Percentiles rank a stretch among this genome's conserved stretches.
Conservation (phyloP, 2,797 vertebrate genomes). For the Champsocephalus esox region DNA sequence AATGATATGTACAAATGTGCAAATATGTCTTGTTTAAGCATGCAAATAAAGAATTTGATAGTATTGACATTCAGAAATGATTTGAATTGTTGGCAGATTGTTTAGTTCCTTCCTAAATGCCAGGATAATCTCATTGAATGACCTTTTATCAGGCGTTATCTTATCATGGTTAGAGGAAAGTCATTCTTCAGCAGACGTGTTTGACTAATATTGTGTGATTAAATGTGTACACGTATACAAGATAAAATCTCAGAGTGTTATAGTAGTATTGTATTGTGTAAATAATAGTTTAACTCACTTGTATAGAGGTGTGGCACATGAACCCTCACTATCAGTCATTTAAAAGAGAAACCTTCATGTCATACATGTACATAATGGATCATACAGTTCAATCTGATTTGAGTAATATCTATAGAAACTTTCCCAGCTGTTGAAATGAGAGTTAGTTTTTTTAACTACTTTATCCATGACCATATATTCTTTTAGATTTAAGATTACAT, state of each 20-base stretch:
- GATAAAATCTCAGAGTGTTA: slow-evolving; percentile 41
- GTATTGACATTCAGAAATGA: slow-evolving; percentile 5
- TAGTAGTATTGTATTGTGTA: background rate
- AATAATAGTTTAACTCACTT: background rate
- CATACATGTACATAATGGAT: background rate
- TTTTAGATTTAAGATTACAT: background rate
- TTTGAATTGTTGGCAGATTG: slow-evolving; percentile 19
- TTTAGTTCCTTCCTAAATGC: slow-evolving; percentile 42
- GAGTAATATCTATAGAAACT: background rate
- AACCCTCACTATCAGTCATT: background rate
- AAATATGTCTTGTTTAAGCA: slow-evolving; percentile 16
- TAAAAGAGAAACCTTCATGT: background rate
- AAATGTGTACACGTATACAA: slow-evolving; percentile 17
- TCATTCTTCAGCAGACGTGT: slow-evolving; percentile 13
- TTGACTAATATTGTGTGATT: slow-evolving; percentile 21
- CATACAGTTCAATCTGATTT: background rate
- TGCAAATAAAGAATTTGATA: slow-evolving; percentile 5
- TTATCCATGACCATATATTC: background rate
- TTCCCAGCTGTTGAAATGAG: background rate
- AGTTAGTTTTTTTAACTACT: background rate
- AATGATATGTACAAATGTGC: background rate
- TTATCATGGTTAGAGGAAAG: slow-evolving; percentile 54
- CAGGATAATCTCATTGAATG: slow-evolving; percentile 29
- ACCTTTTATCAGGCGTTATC: slow-evolving; percentile 53
- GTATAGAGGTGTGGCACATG: background rate